Evolutionary conservation across 2,113 vertebrate species (phyloP).

Genomic region (Ochotona princeps): DNA sequence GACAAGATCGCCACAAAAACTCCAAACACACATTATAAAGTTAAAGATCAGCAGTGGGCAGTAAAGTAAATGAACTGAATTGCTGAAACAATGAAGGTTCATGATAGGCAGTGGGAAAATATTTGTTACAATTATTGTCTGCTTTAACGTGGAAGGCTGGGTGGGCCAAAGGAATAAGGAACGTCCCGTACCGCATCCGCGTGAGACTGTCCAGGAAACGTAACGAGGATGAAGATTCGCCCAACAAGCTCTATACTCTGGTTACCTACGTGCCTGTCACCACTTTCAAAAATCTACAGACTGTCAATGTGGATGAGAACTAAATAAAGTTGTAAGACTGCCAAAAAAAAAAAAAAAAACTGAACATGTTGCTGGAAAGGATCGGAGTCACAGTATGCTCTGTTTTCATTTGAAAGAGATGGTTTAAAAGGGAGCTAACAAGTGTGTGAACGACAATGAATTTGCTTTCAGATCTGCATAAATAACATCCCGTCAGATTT

Average conservation of each 20-base stretch:
- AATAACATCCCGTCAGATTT: neutral
- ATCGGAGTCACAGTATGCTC: neutral
- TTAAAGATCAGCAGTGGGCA: neutral
- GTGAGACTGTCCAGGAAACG: slow-evolving; percentile 96
- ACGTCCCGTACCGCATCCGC: slow-evolving; percentile 95
- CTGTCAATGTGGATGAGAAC: too few relatives aligned
- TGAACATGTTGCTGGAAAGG: neutral
- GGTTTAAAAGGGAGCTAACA: neutral
- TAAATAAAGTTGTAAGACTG: too few relatives aligned
- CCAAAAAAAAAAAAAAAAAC: too few relatives aligned
- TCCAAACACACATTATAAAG: neutral
- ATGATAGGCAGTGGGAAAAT: neutral
- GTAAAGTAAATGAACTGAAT: neutral
- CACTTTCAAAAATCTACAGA: slow-evolving; percentile 97
- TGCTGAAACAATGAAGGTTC: neutral
- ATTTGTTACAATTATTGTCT: neutral
- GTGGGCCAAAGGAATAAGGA: too few relatives aligned
- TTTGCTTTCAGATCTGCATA: neutral
- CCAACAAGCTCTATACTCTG: slow-evolving; percentile 97
- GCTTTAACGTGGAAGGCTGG: neutral
- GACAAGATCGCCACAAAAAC: neutral
- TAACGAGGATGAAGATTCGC: slow-evolving; percentile 97
- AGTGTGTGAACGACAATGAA: neutral
- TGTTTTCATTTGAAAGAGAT: neutral
- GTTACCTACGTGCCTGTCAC: slow-evolving; percentile 97